A percentile compares a stretch with the other conserved stretches of the same genome.
Evolutionary conservation across 2,888 invertebrate genomes (phyloP).

Genomic region (Cecidostiba fungosa): DNA sequence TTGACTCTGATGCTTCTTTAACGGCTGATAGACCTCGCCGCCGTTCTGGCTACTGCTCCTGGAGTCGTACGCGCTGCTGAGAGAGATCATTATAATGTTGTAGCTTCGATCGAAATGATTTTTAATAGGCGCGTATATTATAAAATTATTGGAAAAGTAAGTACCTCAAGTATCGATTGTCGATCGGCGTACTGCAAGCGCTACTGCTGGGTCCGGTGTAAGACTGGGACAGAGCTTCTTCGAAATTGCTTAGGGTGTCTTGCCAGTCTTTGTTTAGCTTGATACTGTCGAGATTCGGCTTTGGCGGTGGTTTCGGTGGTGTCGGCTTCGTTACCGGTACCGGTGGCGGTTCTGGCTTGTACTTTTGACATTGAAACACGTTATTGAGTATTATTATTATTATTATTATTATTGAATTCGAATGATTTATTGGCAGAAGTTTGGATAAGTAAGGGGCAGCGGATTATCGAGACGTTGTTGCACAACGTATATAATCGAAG

Average conservation of each 20-base stretch:
- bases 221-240: constrained; percentile 61
- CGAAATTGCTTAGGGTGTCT: constrained; percentile 62
- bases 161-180: constrained; percentile 47
- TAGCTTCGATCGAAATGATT: not conserved
- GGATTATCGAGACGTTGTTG: no score
- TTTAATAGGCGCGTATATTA: no score
- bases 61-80: not conserved
- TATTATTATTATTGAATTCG: not conserved
- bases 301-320: constrained; percentile 60
- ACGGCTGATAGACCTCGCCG: not conserved
- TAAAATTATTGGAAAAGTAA: not conserved
- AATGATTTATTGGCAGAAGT: no score
- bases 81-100: not conserved
- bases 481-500: no score
- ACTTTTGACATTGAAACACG: constrained; percentile 6
- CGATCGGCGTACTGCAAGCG: constrained; percentile 40
- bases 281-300: constrained; percentile 57
- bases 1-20: not conserved
- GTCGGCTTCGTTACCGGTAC: constrained; percentile 46
- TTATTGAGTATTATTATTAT: no score
- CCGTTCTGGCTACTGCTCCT: not conserved
- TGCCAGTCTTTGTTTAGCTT: constrained; percentile 59
- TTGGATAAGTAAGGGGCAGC: no score
- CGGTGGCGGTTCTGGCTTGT: constrained; percentile 26
- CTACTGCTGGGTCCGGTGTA: constrained; percentile 56